A percentile compares a stretch with the other conserved stretches of the same genome.
Evolutionary conservation across 2,113 vertebrate species (phyloP).

Genomic region (Rutilus rutilus): DNA sequence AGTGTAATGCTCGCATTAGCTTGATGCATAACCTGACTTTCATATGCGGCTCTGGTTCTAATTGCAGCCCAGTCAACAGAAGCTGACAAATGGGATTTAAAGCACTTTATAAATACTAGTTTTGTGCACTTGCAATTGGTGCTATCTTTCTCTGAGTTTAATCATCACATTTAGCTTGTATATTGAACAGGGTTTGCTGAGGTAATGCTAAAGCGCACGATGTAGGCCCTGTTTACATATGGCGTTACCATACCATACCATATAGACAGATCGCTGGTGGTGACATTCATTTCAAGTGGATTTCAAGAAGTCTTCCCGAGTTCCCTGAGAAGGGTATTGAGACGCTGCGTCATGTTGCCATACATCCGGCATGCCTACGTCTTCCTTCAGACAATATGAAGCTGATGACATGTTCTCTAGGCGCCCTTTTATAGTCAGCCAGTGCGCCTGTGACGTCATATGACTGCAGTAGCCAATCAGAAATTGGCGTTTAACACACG

Average conservation of each 20-base stretch:
- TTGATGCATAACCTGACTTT: conserved; percentile 1
- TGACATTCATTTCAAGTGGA: neutral
- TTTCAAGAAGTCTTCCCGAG: neutral
- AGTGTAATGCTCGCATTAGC: conserved; percentile 40
- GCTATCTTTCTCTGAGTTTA: neutral
- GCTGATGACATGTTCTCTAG: no score
- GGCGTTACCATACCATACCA: neutral
- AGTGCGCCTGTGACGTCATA: no score
- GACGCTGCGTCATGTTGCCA: no score
- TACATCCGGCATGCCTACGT: no score
- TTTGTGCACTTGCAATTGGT: neutral
- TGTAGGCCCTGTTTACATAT: neutral
- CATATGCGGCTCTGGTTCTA: neutral
- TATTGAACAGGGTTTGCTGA: neutral
- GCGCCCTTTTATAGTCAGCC: no score
- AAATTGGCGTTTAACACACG: no score
- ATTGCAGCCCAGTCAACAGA: conserved; percentile 42
- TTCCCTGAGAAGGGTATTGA: no score
- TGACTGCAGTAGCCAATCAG: no score
- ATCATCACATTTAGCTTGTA: conserved; percentile 12
- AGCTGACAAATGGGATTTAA: conserved; percentile 70
- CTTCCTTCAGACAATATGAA: no score
- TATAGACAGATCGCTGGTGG: neutral
- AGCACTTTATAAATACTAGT: conserved; percentile 53
- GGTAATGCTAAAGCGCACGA: neutral